phyloP scores from a whole-genome alignment of 2,888 invertebrate genomes.

The Morpho helenor region DNA sequence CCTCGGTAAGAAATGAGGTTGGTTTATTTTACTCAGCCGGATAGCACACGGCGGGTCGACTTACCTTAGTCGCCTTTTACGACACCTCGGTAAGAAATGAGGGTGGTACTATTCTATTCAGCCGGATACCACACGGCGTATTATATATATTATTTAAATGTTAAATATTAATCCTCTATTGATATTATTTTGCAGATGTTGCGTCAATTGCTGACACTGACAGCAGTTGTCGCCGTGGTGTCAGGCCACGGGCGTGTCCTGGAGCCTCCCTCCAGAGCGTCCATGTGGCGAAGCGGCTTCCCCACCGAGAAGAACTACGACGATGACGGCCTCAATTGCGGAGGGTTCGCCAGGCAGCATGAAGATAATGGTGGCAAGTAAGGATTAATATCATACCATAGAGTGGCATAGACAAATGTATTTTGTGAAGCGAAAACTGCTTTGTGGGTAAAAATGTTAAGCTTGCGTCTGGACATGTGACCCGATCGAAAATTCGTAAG shows the following conservation, averaged over 20 bases:
- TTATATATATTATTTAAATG: no score
- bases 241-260: constrained; percentile 84
- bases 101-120: no score
- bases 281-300: constrained; percentile 91
- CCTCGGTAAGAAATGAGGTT: no score
- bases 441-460: no score
- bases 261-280: constrained; percentile 88
- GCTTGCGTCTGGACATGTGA: no score
- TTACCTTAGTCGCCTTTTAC: no score
- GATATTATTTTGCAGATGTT: constrained; percentile 39
- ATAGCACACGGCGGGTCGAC: no score
- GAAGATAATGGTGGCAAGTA: constrained; percentile 84
- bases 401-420: neutral
- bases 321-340: constrained; percentile 90
- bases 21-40: no score
- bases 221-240: constrained; percentile 41
- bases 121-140: no score
- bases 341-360: constrained; percentile 89
- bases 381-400: constrained; percentile 28
- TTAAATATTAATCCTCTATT: neutral
- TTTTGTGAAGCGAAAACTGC: neutral
- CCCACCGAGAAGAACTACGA: constrained; percentile 88
- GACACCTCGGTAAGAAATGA: no score
- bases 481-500: no score
- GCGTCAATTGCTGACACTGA: constrained; percentile 33